phyloP scores from a whole-genome alignment of 2,888 invertebrate species.

The Apodemia mormo region DNA sequence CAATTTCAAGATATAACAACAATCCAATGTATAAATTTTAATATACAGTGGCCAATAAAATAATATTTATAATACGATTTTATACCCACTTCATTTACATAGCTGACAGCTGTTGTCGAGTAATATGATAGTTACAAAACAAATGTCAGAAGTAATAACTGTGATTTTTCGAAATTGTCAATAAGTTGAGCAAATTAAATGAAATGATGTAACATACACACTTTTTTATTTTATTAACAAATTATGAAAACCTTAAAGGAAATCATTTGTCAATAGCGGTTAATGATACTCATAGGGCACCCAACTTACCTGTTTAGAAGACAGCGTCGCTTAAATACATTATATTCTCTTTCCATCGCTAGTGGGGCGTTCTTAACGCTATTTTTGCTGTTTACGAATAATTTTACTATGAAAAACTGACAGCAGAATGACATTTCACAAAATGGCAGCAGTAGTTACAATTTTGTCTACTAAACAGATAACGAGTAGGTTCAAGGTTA shows the following conservation, averaged over 20 bases:
- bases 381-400: too few relatives aligned
- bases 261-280: too few relatives aligned
- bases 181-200: conserved; percentile 81
- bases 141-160: conserved; percentile 78
- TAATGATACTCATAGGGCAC: too few relatives aligned
- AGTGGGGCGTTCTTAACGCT: too few relatives aligned
- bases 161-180: conserved; percentile 82
- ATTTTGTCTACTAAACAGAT: too few relatives aligned
- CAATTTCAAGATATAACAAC: conserved; percentile 50
- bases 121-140: conserved; percentile 73
- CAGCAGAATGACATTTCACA: too few relatives aligned
- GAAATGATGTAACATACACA: conserved; percentile 62
- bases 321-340: too few relatives aligned
- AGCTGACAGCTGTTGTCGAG: conserved; percentile 69
- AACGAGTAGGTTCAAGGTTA: too few relatives aligned
- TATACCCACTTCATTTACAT: conserved; percentile 78
- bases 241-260: neutral
- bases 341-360: too few relatives aligned
- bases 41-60: conserved; percentile 78
- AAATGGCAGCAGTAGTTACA: too few relatives aligned
- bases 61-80: conserved; percentile 78
- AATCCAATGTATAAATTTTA: conserved; percentile 66
- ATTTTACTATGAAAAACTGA: too few relatives aligned
- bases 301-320: too few relatives aligned
- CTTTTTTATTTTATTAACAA: conserved; percentile 31